Conservation (phyloP, 2,113 vertebrate genomes). For the Prietella phreatophila region DNA sequence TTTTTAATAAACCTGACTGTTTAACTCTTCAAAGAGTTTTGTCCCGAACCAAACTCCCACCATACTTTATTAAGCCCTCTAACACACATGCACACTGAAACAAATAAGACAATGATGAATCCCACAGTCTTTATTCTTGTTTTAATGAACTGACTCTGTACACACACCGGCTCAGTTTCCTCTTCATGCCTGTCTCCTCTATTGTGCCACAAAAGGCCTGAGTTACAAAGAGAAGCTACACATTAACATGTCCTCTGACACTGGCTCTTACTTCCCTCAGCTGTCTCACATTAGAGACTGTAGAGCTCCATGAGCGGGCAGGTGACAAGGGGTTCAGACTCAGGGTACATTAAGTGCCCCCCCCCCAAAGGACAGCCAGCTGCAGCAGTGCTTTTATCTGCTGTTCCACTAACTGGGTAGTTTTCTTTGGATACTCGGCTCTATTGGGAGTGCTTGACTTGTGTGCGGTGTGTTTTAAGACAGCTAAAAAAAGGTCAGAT, state of each 20-base stretch:
- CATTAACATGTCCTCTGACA: conserved; percentile 45
- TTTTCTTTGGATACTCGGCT: conserved; percentile 14
- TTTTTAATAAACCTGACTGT: conserved; percentile 7
- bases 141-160: conserved; percentile 51
- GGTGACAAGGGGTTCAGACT: conserved; percentile 32
- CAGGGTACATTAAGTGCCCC: conserved; percentile 45
- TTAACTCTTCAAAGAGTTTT: conserved; percentile 11
- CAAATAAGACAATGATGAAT: conserved; percentile 54
- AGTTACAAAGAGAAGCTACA: conserved; percentile 51
- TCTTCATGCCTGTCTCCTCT: conserved; percentile 43
- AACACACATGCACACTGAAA: conserved; percentile 28
- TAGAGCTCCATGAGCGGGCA: conserved; percentile 22
- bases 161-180: conserved; percentile 46
- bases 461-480: conserved; percentile 1
- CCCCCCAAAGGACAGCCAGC: conserved; percentile 44
- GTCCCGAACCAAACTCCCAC: conserved; percentile 9
- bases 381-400: conserved; percentile 37
- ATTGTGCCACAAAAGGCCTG: conserved; percentile 40
- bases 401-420: conserved; percentile 15
- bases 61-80: conserved; percentile 26
- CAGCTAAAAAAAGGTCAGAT: conserved; percentile 14
- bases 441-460: conserved; percentile 5
- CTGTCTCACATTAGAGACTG: conserved; percentile 34
- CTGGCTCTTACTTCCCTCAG: conserved; percentile 41
- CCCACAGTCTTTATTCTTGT: conserved; percentile 36